A percentile compares a stretch with the other conserved stretches of the same genome.
Conservation (phyloP, 1,140 invertebrate genomes). For the Dinothrombium tinctorium region DNA sequence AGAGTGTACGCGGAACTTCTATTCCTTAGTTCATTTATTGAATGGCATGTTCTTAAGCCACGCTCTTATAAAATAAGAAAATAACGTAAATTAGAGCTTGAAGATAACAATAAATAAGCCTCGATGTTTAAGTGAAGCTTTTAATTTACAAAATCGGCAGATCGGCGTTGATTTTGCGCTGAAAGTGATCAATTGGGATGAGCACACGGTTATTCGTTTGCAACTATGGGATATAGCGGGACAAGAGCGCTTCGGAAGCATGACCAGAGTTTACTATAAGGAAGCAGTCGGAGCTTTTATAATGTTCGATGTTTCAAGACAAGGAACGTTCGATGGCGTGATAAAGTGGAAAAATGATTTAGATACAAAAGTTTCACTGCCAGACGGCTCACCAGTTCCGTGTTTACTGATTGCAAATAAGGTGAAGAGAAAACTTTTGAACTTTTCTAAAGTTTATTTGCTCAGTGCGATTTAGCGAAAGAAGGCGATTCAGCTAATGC, state of each 20-base stretch:
- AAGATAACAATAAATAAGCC: no score
- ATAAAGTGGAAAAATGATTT: slow-evolving; percentile 13
- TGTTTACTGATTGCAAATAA: slow-evolving; percentile 20
- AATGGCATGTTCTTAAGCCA: no score
- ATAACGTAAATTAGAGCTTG: no score
- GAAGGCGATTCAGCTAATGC: slow-evolving; percentile 65
- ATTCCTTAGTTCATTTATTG: no score
- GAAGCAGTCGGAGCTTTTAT: slow-evolving; percentile 95
- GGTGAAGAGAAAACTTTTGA: no score
- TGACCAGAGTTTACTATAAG: slow-evolving; percentile 98
- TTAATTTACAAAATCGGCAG: no score
- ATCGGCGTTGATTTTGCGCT: slow-evolving; percentile 97
- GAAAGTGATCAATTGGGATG: slow-evolving; percentile 91
- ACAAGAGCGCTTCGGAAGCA: slow-evolving; percentile 92
- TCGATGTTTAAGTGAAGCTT: no score
- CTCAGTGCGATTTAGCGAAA: slow-evolving; percentile 77
- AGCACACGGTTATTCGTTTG: slow-evolving; percentile 77
- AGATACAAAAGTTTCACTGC: slow-evolving; percentile 10
- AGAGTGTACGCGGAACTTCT: no score
- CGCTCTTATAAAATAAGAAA: no score
- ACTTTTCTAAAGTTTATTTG: slow-evolving; percentile 8
- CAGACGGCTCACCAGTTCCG: slow-evolving; percentile 9
- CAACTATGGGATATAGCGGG: slow-evolving; percentile 69
- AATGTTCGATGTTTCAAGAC: slow-evolving; percentile 82
- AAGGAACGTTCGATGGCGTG: slow-evolving; percentile 80